A percentile compares a stretch with the other conserved stretches of the same genome.
Conservation (phyloP, 2,797 vertebrate species). For the Prionace glauca region DNA sequence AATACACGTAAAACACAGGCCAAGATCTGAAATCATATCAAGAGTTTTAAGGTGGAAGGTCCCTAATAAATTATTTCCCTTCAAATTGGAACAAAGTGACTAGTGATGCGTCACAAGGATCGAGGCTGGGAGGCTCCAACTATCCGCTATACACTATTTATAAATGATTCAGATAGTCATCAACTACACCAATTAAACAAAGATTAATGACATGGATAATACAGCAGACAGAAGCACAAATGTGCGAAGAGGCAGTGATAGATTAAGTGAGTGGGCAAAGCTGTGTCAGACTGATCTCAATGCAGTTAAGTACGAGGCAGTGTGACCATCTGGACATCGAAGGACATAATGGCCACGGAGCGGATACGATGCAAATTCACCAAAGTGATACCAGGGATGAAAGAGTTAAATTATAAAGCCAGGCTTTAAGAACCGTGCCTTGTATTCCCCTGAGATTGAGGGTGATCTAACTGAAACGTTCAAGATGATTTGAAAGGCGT, state of each 20-base stretch:
- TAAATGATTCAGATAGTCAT: no score
- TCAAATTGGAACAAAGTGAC: background rate
- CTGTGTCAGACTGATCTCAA: background rate
- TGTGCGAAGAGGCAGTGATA: background rate
- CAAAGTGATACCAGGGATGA: background rate
- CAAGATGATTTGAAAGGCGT: background rate
- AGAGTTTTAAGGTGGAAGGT: background rate
- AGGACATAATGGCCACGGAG: background rate
- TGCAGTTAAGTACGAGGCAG: background rate
- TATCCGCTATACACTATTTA: background rate
- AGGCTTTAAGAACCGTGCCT: background rate
- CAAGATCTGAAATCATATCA: background rate
- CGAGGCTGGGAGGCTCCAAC: background rate
- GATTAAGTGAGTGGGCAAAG: background rate
- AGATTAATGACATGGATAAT: background rate
- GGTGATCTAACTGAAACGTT: background rate
- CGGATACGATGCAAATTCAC: background rate
- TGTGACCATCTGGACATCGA: background rate
- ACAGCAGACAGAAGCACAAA: background rate
- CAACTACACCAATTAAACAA: background rate
- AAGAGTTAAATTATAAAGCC: background rate
- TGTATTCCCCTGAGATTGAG: background rate
- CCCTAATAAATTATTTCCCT: background rate
- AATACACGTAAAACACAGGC: background rate
- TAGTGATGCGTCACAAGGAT: background rate